Evolutionary conservation across 2,113 vertebrate genomes (phyloP).

Genomic region (Oxygymnocypris stewartii): DNA sequence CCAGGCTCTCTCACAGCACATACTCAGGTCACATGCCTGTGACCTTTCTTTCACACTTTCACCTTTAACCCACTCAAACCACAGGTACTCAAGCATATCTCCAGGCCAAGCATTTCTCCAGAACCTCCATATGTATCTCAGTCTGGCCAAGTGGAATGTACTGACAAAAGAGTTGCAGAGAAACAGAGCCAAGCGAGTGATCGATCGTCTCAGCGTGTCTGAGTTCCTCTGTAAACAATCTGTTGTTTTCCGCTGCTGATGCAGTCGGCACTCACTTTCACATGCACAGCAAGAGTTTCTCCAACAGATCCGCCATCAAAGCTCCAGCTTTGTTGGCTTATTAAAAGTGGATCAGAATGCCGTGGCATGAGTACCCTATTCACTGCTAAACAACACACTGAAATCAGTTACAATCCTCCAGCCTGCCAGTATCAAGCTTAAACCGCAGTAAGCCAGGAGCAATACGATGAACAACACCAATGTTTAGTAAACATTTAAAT

Average conservation of each 20-base stretch:
- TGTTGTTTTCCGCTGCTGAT: constrained; percentile 43
- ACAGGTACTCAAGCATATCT: constrained; percentile 42
- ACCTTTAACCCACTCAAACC: constrained; percentile 17
- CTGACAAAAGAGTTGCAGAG: constrained; percentile 45
- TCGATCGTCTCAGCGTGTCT: constrained; percentile 46
- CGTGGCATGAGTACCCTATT: constrained; percentile 42
- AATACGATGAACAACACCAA: background rate
- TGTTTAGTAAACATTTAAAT: background rate
- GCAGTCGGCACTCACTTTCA: constrained; percentile 36
- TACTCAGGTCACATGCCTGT: constrained; percentile 7
- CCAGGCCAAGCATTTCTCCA: constrained; percentile 27
- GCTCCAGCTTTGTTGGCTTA: constrained; percentile 42
- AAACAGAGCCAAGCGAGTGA: constrained; percentile 35
- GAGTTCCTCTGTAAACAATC: constrained; percentile 47
- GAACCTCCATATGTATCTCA: constrained; percentile 4
- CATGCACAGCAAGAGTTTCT: constrained; percentile 38
- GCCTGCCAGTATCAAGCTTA: background rate
- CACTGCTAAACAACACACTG: constrained; percentile 35
- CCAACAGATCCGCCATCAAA: constrained; percentile 37
- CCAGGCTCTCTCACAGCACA: background rate
- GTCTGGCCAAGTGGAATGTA: constrained; percentile 5
- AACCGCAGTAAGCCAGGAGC: background rate
- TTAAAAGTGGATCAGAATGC: constrained; percentile 47
- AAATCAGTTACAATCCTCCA: constrained; percentile 16
- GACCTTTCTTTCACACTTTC: constrained; percentile 17